These are phyloP conservation scores for Cassiopea xamachana DNA, from an alignment of 30 jellyfish, hydroid and myxozoan genomes.

Conservation along the genomic window DNA sequence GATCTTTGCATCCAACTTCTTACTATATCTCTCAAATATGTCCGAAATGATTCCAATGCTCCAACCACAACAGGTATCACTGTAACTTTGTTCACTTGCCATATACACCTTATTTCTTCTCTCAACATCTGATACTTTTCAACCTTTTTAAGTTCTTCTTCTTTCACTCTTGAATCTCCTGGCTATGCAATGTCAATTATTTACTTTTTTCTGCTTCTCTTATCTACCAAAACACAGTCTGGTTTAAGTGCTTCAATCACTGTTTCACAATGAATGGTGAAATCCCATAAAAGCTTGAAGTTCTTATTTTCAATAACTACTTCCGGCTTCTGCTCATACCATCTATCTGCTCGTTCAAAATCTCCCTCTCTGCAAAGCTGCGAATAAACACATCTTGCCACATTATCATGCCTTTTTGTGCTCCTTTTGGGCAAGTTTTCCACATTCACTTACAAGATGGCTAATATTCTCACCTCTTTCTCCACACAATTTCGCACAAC, in stretches of 20 bases:
- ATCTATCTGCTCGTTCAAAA: not conserved
- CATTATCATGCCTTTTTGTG: not conserved
- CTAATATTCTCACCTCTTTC: conserved; percentile 19
- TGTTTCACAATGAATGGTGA: conserved; percentile 12
- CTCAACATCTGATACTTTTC: conserved; percentile 12
- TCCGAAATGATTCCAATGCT: conserved; percentile 12
- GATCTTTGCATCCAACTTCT: not conserved
- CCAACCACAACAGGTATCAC: conserved; percentile 17
- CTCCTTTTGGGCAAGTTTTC: conserved; percentile 5
- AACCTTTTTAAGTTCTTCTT: not conserved
- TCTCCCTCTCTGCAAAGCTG: not conserved
- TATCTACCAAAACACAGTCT: not conserved
- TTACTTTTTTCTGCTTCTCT: not conserved
- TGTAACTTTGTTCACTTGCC: not conserved
- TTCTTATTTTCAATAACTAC: not conserved
- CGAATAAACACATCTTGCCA: not conserved
- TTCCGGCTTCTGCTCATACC: not conserved
- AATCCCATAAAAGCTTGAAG: not conserved
- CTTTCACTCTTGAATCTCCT: conserved; percentile 21
- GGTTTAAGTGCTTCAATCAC: conserved; percentile 3
- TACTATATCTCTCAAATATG: not conserved
- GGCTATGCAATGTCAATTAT: not conserved
- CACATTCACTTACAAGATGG: conserved; percentile 13
- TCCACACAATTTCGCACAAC: not conserved
- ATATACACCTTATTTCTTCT: not conserved